Base-by-base conservation (phyloP, 2,113 vertebrate genomes). In the Paradoxurus hermaphroditus region DNA sequence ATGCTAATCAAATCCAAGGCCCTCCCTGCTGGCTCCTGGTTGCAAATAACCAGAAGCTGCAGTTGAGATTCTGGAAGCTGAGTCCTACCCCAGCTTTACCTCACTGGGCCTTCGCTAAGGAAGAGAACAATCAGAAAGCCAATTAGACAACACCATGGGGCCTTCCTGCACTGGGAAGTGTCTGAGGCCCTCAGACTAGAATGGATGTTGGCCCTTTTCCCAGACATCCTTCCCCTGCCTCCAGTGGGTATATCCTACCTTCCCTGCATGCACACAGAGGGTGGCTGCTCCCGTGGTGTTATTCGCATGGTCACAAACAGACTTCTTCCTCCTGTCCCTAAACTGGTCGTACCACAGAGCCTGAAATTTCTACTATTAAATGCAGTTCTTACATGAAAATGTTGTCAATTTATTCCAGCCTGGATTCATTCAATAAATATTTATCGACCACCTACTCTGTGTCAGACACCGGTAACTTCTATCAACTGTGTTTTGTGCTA, bases 191-290 rank as follows among this genome's bases (percentile, higher is more conserved):
- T 95, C 95, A 97, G 78, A 94, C 70, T 83, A 49, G 59, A 97
- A 78, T 96, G 49, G 89, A 96, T 94, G 16, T 97, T 97, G 83
- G 96, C 92, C 9, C 23, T 91, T 91, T 96, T 96, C 95, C 97
- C 86, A 98, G 93, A 97, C 82, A 97, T 86, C 62, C 95, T 94
- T 67, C 46, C 72, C 62, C 67, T 5, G 1, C 49, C 81, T 44
- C 59, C 72, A 67, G 88, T 73, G 91, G 91, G 77, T 92, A 59
- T 92, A 79, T 12, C 82, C 85, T 88, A 88, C 46, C 89, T 95
- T 95, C 81, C 62, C 62, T 95, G 46, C 68, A 67, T 12, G 44
- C 89, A 94, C 93, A 87, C 27, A 95, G 93, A 94, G 78, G 53
- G 86, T 91, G 86, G 63, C 62, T 79, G 27, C 34, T 29, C 72